These are phyloP conservation scores for Lycophotia porphyrea DNA, from an alignment of 2,888 invertebrate genomes.

Conservation along the genomic window DNA sequence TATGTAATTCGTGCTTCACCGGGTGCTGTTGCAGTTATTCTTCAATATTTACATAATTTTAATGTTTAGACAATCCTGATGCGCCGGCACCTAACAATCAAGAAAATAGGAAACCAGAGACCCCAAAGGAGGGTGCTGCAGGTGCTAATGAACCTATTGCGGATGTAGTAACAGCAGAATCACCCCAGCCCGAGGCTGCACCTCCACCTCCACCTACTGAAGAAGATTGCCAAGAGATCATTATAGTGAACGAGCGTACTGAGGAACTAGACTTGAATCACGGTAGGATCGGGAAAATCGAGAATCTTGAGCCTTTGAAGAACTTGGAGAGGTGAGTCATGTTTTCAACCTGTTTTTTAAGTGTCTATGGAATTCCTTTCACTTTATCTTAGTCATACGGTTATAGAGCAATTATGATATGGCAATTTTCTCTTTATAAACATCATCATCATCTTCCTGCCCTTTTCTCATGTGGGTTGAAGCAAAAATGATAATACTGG, in stretches of 20 bases:
- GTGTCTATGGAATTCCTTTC: background rate
- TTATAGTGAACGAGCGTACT: conserved; percentile 92
- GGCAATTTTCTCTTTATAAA: background rate
- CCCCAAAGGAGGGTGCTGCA: conserved; percentile 49
- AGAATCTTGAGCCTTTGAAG: conserved; percentile 94
- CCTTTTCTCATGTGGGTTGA: no score
- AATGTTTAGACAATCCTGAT: conserved; percentile 73
- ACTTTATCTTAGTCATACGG: conserved; percentile 20
- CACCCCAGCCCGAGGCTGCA: conserved; percentile 74
- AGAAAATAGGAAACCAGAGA: conserved; percentile 67
- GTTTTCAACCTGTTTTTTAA: background rate
- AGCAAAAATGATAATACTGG: no score
- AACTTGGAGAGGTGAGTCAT: conserved; percentile 91
- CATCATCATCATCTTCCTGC: background rate
- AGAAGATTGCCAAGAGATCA: conserved; percentile 90
- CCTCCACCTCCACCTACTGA: conserved; percentile 80
- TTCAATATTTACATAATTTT: conserved; percentile 20
- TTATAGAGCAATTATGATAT: background rate
- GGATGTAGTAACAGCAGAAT: conserved; percentile 64
- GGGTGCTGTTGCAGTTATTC: conserved; percentile 23
- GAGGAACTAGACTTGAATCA: conserved; percentile 97
- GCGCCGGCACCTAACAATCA: conserved; percentile 64
- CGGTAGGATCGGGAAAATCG: conserved; percentile 95
- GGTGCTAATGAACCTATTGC: conserved; percentile 57
- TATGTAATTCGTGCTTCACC: conserved; percentile 53